These are phyloP conservation scores for Cossypha caffra DNA, from an alignment of 2,797 vertebrate genomes.

Conservation along the genomic window DNA sequence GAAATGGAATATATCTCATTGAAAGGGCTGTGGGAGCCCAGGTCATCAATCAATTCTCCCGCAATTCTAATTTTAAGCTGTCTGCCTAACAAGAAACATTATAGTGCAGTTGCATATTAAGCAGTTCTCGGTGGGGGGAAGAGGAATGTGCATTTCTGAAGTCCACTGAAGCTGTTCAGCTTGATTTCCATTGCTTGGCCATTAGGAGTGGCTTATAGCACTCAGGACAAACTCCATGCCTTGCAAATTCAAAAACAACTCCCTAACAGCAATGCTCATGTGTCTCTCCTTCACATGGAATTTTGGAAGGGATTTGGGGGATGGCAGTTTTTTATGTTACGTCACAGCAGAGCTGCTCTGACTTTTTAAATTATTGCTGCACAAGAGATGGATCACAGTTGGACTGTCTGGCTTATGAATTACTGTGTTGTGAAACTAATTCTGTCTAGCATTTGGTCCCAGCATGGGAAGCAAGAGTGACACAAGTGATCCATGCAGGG, in stretches of 20 bases:
- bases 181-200: neutral
- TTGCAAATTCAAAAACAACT: neutral
- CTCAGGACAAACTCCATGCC: neutral
- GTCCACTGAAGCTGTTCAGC: neutral
- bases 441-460: constrained; percentile 34
- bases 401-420: constrained; percentile 33
- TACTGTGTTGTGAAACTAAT: constrained; percentile 20
- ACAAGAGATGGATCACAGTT: constrained; percentile 9
- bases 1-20: constrained; percentile 40
- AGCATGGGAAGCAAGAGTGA: constrained; percentile 28
- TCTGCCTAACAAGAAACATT: constrained; percentile 55
- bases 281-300: neutral
- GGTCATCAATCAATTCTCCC: constrained; percentile 56
- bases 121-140: neutral
- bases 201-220: neutral
- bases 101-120: constrained; percentile 20
- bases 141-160: neutral
- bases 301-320: neutral
- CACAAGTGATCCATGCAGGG: constrained; percentile 18
- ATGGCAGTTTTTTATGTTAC: neutral
- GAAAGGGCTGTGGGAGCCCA: neutral
- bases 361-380: neutral
- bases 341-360: neutral
- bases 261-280: fast-evolving
- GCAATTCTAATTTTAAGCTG: constrained; percentile 27